Evolutionary conservation across 1,140 invertebrate species (phyloP).

Genomic region (Aphelenchoides fujianensis): DNA sequence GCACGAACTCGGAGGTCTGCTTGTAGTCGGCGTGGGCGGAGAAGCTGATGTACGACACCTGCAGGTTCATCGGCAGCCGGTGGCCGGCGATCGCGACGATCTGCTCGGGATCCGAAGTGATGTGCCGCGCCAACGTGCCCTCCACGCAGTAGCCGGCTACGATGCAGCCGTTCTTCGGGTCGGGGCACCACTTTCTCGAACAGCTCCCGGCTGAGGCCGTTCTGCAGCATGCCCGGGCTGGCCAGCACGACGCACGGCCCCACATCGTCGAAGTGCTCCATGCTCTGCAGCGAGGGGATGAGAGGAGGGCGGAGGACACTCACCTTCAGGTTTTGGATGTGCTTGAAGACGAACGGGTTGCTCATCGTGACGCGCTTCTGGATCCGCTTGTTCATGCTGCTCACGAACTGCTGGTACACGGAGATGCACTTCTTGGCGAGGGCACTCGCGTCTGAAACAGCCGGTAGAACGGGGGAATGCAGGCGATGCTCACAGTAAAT

Average conservation of each 20-base stretch:
- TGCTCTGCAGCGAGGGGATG: slow-evolving; percentile 70
- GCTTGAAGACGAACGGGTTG: slow-evolving; percentile 98
- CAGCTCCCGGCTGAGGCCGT: slow-evolving; percentile 88
- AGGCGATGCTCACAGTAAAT: slow-evolving; percentile 75
- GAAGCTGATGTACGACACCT: slow-evolving; percentile 96
- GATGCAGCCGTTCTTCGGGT: slow-evolving; percentile 80
- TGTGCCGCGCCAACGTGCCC: slow-evolving; percentile 88
- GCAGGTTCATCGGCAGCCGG: slow-evolving; percentile 88
- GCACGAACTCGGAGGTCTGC: slow-evolving; percentile 95
- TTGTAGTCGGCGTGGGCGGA: slow-evolving; percentile 98
- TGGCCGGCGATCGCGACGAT: slow-evolving; percentile 90
- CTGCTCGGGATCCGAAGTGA: slow-evolving; percentile 95
- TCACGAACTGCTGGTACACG: slow-evolving; percentile 98
- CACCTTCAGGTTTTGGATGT: slow-evolving; percentile 95
- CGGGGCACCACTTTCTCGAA: slow-evolving; percentile 91
- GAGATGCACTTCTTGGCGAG: slow-evolving; percentile 99
- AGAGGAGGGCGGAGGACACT: slow-evolving; percentile 35
- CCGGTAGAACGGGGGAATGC: slow-evolving; percentile 9
- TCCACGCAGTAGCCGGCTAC: slow-evolving; percentile 99
- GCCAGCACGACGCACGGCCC: slow-evolving; percentile 99
- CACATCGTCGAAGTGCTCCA: slow-evolving; percentile 98
- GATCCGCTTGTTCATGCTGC: slow-evolving; percentile 98
- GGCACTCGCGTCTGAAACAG: slow-evolving; percentile 77
- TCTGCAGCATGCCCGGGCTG: slow-evolving; percentile 99
- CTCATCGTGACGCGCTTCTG: slow-evolving; percentile 90